Base-by-base conservation (phyloP, 1,140 invertebrate species). In the Drosophila malerkotliana region DNA sequence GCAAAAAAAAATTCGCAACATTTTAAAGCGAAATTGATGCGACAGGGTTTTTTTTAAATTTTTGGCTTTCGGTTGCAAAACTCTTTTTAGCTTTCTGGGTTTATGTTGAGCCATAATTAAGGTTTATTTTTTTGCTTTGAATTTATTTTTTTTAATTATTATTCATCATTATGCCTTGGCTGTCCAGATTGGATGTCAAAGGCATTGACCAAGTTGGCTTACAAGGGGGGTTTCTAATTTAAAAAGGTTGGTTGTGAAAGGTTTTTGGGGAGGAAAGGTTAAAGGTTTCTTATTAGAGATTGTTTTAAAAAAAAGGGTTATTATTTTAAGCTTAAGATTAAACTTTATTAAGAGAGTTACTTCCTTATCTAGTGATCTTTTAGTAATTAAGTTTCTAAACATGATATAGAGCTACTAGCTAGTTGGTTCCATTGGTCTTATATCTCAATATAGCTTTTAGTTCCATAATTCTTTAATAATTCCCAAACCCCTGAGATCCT, bases 141-240 rank as follows among this genome's bases (percentile, higher is more conserved):
- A 73, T 85, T 74, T 61, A 37, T 58, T 55, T 58, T 62, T 55
- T 61, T 62, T 85, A 84, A 85, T 80, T 69, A 79, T 78, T 81
- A 81, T 82, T 80, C 62, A 79, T 78, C 72, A 80, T 82, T 28
- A 28, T 28, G 26, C 56, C 57, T 47, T 39, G 56, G 64, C 32
- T 30, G 51, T n/a, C 24, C 8, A 39, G 57, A 56, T 49, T 63
- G 47, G 54, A 28, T 60, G 66, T 60, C 53, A 32, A 32, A 60
- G 51, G 51, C 72, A 75, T 75, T 75, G 72, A 75, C 72, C 72
- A 75, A 75, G 61, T 59, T 75, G 34, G 52, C 39, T 39, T 10
- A 15, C 9, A 8, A 8, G 41, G 30, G 64, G 64, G 52, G 44
- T 64, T 21, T 21, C 21, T 3, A 21, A 2, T 21, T 21, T 21